These are phyloP conservation scores for Megalopta genalis DNA, from an alignment of 1,140 invertebrate genomes.

Conservation along the genomic window DNA sequence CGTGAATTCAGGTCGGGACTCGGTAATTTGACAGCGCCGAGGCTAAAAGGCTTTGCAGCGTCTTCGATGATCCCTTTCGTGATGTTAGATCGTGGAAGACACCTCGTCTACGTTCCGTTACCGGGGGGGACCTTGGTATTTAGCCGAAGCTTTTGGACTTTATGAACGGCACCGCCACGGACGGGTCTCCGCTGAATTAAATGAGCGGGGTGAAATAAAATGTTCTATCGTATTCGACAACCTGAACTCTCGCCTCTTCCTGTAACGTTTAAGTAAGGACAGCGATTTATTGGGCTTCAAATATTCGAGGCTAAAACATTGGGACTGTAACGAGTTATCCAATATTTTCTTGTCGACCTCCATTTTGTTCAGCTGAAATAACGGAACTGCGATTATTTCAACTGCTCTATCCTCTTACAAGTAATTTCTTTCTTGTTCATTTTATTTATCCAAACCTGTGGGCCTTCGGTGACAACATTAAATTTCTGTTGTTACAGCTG, in stretches of 20 bases:
- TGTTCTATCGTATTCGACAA: background rate
- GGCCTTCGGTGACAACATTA: too few relatives aligned
- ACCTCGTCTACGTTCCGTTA: background rate
- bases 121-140: background rate
- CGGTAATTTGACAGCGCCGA: constrained; percentile 55
- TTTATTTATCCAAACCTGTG: too few relatives aligned
- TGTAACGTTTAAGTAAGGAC: background rate
- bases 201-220: too few relatives aligned
- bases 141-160: constrained; percentile 8
- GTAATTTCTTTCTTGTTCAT: too few relatives aligned
- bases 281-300: background rate
- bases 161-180: background rate
- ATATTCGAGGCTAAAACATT: background rate
- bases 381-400: too few relatives aligned
- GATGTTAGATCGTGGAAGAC: constrained; percentile 30
- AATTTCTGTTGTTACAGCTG: too few relatives aligned
- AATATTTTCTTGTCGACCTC: too few relatives aligned
- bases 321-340: background rate
- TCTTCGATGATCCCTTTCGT: constrained; percentile 44
- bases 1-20: constrained; percentile 49
- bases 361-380: too few relatives aligned
- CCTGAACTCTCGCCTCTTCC: background rate
- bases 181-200: background rate
- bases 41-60: constrained; percentile 47
- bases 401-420: too few relatives aligned